phyloP scores from a whole-genome alignment of 2,888 invertebrate species.

The Arge pagana region DNA sequence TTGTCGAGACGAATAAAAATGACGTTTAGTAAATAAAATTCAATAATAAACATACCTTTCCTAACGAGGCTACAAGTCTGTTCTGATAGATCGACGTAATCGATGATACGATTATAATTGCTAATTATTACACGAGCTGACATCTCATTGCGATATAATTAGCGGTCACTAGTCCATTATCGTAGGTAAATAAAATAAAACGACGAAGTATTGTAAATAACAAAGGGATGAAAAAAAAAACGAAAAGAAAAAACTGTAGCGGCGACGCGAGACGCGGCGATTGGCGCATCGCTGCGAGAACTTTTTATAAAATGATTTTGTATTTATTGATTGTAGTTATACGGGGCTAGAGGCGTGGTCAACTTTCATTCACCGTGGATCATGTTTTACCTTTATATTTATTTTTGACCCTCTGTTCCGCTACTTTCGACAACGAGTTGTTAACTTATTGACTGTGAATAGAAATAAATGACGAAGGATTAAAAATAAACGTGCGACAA shows the following conservation, averaged over 20 bases:
- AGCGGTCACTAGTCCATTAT: constrained; percentile 48
- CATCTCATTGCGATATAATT: constrained; percentile 27
- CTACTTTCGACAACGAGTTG: constrained; percentile 43
- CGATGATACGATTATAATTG: constrained; percentile 5
- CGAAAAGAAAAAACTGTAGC: constrained; percentile 17
- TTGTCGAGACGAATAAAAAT: too few species aligned
- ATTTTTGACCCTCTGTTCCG: constrained; percentile 7
- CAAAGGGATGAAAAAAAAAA: constrained; percentile 24
- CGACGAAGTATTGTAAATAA: constrained; percentile 21
- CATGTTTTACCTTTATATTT: constrained; percentile 6
- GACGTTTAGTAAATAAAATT: too few species aligned
- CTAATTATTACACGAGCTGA: constrained; percentile 12
- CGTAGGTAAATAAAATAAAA: constrained; percentile 29
- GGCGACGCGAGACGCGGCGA: constrained; percentile 22
- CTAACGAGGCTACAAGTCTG: constrained; percentile 26
- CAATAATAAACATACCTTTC: too few species aligned
- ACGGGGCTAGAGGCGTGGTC: constrained; percentile 41
- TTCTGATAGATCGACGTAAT: constrained; percentile 7
- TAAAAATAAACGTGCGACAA: constrained; percentile 26
- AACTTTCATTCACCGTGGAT: constrained; percentile 2
- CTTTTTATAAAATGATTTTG: constrained; percentile 46
- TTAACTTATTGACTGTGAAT: constrained; percentile 55
- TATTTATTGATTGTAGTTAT: constrained; percentile 49
- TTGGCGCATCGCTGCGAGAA: constrained; percentile 25
- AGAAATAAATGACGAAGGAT: constrained; percentile 48